Conservation (phyloP, 2,113 vertebrate genomes). For the Galeopterus variegatus region DNA sequence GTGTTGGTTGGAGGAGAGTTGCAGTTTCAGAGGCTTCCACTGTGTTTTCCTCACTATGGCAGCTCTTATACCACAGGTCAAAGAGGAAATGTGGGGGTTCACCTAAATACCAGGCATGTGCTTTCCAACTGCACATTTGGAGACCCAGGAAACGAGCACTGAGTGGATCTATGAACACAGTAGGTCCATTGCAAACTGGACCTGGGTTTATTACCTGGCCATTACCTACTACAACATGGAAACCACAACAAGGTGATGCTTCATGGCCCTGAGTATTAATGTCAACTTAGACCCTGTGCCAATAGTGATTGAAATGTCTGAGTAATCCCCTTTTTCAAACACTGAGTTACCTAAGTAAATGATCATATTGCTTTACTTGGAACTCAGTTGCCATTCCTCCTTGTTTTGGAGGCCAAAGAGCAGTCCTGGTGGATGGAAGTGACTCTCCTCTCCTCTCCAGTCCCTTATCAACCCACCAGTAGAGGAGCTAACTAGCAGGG, state of each 20-base stretch:
- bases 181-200: neutral
- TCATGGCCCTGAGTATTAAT: neutral
- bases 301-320: neutral
- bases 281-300: neutral
- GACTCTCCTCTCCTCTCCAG: neutral
- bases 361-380: no score
- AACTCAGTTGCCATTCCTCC: neutral
- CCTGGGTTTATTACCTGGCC: rapidly evolving
- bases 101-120: neutral
- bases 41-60: neutral
- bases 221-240: neutral
- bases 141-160: neutral
- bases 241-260: neutral
- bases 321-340: no score
- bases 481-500: neutral
- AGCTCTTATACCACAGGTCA: neutral
- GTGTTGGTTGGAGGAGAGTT: neutral
- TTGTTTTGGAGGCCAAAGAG: neutral
- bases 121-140: neutral
- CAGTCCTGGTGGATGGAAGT: neutral
- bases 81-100: neutral
- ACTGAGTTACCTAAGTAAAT: no score
- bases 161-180: neutral
- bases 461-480: neutral
- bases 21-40: neutral